A percentile compares a stretch with the other conserved stretches of the same genome.
phyloP scores from a whole-genome alignment of 2,888 invertebrate species.

The Pseudanteris insignis region DNA sequence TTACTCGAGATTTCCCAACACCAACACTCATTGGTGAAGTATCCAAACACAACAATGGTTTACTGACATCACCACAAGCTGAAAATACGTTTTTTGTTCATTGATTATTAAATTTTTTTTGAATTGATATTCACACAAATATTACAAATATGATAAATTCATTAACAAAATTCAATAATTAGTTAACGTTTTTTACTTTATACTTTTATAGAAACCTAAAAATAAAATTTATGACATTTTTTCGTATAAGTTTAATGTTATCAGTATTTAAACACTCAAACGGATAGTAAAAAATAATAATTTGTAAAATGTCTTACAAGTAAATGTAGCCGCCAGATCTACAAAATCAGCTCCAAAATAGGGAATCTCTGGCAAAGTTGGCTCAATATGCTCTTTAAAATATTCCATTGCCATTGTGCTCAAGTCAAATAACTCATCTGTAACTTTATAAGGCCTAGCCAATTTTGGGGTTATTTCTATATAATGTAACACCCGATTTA shows the following conservation, averaged over 20 bases:
- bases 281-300: too few species aligned
- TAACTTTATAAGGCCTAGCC: conserved; percentile 89
- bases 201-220: too few species aligned
- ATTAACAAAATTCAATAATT: too few species aligned
- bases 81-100: too few species aligned
- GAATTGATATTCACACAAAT: too few species aligned
- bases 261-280: too few species aligned
- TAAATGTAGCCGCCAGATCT: conserved; percentile 77
- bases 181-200: too few species aligned
- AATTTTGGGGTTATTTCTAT: conserved; percentile 84
- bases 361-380: conserved; percentile 86
- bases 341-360: conserved; percentile 88
- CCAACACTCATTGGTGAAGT: conserved; percentile 68
- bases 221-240: too few species aligned
- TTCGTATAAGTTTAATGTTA: too few species aligned
- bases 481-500: conserved; percentile 84
- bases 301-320: too few species aligned
- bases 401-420: conserved; percentile 99
- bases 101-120: too few species aligned
- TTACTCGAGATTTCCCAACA: conserved; percentile 68
- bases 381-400: conserved; percentile 93
- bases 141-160: too few species aligned
- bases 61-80: conserved; percentile 61
- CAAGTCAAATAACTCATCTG: conserved; percentile 92
- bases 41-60: conserved; percentile 63